phyloP scores from a whole-genome alignment of 1,140 invertebrate species.

The Subanguina moxae region DNA sequence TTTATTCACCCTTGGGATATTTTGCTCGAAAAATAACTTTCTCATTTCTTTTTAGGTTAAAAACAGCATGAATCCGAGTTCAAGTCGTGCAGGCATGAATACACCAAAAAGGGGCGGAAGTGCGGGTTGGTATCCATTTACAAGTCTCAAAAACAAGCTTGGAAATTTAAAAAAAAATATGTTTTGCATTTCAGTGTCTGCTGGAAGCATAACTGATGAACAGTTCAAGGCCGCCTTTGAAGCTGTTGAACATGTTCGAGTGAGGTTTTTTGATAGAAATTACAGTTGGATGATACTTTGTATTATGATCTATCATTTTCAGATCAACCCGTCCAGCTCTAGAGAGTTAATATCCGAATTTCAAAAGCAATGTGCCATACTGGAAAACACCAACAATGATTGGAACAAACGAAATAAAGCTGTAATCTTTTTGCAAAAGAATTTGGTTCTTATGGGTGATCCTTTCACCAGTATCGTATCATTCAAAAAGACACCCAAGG shows the following conservation, averaged over 20 bases:
- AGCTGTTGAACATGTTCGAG: conserved; percentile 24
- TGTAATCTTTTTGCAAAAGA: conserved; percentile 10
- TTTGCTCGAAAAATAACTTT: no score
- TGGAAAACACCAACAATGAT: conserved; percentile 40
- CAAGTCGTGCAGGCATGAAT: conserved; percentile 5
- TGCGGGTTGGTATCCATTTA: background rate
- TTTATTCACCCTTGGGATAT: no score
- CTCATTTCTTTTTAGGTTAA: conserved; percentile 2
- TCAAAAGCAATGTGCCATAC: conserved; percentile 23
- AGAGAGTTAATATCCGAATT: conserved; percentile 30
- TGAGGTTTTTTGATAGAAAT: conserved; percentile 1
- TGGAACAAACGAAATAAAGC: conserved; percentile 43
- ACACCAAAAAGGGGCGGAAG: conserved; percentile 13
- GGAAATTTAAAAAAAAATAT: background rate
- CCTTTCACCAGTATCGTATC: no score
- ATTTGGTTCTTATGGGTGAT: no score
- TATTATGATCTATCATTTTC: conserved; percentile 4
- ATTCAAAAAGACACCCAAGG: no score
- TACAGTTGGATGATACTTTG: background rate
- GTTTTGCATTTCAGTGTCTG: conserved; percentile 15
- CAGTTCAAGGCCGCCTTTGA: conserved; percentile 34
- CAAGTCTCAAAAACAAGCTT: background rate
- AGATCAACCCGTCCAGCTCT: conserved; percentile 8
- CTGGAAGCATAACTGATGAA: conserved; percentile 35
- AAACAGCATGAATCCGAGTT: conserved; percentile 14